Evolutionary conservation across 2,113 vertebrate species (phyloP).

Genomic region (Cettia cetti): DNA sequence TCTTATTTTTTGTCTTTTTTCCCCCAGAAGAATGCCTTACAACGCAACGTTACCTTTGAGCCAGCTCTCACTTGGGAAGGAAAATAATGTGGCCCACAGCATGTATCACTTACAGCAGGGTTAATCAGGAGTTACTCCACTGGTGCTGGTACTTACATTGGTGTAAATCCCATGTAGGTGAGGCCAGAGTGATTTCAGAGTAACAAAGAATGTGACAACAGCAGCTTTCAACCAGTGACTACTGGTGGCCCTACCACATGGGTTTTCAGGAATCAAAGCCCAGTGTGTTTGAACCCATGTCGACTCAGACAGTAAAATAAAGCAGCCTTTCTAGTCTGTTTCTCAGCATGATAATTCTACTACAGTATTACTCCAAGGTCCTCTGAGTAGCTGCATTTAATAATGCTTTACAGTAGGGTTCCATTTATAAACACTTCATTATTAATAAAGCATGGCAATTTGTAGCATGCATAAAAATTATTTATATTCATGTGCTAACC

Average conservation of each 20-base stretch:
- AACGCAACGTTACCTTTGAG: background rate
- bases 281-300: background rate
- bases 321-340: conserved; percentile 36
- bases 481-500: conserved; percentile 78
- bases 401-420: conserved; percentile 62
- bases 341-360: conserved; percentile 26
- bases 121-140: background rate
- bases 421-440: conserved; percentile 67
- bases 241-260: background rate
- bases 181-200: conserved; percentile 7
- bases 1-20: background rate
- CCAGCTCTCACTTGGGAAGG: background rate
- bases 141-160: background rate
- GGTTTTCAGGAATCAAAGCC: conserved; percentile 18
- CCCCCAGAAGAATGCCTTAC: background rate
- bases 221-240: conserved; percentile 16
- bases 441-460: conserved; percentile 72
- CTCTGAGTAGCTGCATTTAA: conserved; percentile 49
- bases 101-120: background rate
- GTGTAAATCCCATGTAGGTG: conserved; percentile 16
- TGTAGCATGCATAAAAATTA: conserved; percentile 71
- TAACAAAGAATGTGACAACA: conserved; percentile 44
- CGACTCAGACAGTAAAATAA: background rate
- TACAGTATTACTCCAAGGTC: conserved; percentile 16
- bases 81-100: background rate